Base-by-base conservation (phyloP, 2,113 vertebrate genomes). In the Otis tarda region DNA sequence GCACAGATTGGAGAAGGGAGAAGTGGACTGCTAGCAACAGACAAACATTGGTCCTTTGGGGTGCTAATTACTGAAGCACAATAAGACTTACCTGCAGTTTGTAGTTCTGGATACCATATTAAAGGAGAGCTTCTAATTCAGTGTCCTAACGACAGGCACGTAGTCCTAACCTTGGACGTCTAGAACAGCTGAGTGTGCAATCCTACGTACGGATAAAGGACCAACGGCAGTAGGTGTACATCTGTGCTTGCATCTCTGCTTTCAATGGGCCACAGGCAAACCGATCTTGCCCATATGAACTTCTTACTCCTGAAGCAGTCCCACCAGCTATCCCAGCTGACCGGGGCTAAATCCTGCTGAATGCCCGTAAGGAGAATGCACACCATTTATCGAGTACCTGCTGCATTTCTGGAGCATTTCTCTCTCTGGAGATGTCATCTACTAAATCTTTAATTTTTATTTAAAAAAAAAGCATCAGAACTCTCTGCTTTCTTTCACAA, bases 201-300 rank as follows among this genome's bases (percentile, higher is more conserved):
- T 10, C 45, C n/a, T 25, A 4, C 2, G 9, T 7, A 22, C 0
- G 0, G 12, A 8, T 3, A 13, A 17, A 50, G 75, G 76, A 55
- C 31, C 12, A 4, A 1, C 43, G 33, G 45, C 56, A 14, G 45
- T 3, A 39, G 45, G 28, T 7, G 30, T 8, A 35, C 12, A 53
- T 20, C 35, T 37, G 10, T 2, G 22, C 59, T 53, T 45, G 11
- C 33, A 24, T 9, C 63, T 57, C 27, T 20, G 0, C 57, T 27
- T 9, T 14, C 61, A n/a, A 1, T 2, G 43, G 33, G 37, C 49
- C 61, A 53, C n/a, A 2, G 6, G 30, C 55, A 35, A 17, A 10
- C 1, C 4, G 4, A 18, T 17, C 43, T 39, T 33, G 33, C 60
- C 68, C n/a, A 7, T 41, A 10, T 12, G 14, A 6, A 12, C 22